A percentile compares a stretch with the other conserved stretches of the same genome.
These are phyloP conservation scores for Sminthurides aquaticus DNA, from an alignment of 2,888 invertebrate species.

Conservation along the genomic window DNA sequence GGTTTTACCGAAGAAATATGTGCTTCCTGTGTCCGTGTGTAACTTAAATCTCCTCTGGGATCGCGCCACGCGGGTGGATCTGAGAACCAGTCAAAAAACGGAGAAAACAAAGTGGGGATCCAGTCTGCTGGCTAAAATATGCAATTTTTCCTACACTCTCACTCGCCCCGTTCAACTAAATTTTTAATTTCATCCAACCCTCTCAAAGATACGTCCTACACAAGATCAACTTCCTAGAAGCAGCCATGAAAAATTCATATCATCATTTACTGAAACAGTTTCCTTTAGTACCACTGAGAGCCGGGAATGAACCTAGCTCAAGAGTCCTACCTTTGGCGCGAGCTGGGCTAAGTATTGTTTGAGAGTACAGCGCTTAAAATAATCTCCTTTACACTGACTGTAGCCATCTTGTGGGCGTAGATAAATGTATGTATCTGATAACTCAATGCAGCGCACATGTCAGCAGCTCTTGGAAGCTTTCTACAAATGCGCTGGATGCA, in stretches of 20 bases:
- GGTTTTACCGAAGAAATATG: neutral
- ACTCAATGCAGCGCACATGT: too few species aligned
- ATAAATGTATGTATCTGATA: too few species aligned
- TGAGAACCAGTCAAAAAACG: neutral
- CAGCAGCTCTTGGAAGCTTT: too few species aligned
- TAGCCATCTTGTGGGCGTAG: too few species aligned
- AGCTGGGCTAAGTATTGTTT: neutral
- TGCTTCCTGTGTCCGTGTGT: too few species aligned
- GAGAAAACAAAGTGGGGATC: neutral
- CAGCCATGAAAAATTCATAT: neutral
- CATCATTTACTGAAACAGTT: neutral
- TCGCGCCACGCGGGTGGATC: neutral
- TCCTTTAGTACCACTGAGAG: neutral
- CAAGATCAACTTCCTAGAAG: neutral
- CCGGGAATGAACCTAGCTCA: neutral
- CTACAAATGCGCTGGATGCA: too few species aligned
- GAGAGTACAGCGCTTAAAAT: too few species aligned
- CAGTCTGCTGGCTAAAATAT: neutral
- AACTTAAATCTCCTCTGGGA: neutral
- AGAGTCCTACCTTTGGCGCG: too few species aligned
- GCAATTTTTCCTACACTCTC: neutral
- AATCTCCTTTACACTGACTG: too few species aligned
- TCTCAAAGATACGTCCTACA: neutral
- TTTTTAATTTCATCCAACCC: neutral
- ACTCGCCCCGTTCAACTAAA: neutral